A percentile compares a stretch with the other conserved stretches of the same genome.
Evolutionary conservation across 1,140 invertebrate genomes (phyloP).

Genomic region (Anastrepha ludens): DNA sequence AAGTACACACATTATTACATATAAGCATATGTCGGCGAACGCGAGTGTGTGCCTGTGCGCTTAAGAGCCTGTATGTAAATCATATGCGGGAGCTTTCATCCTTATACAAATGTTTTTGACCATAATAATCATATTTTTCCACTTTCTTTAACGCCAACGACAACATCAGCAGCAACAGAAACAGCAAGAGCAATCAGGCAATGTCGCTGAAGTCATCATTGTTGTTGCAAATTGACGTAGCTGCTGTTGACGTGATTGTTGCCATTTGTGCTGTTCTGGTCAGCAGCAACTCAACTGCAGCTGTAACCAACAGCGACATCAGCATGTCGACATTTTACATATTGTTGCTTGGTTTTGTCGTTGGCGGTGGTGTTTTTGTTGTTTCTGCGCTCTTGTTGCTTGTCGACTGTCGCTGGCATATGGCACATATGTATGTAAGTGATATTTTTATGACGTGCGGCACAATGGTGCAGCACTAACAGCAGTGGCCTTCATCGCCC

Average conservation of each 20-base stretch:
- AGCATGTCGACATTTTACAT: neutral
- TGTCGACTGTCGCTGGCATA: conserved; percentile 41
- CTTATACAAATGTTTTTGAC: neutral
- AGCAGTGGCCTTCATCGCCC: conserved; percentile 1
- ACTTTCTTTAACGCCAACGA: conserved; percentile 1
- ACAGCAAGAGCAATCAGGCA: conserved; percentile 1
- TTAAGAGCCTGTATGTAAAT: neutral
- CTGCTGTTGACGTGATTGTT: conserved; percentile 36
- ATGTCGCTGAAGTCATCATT: neutral
- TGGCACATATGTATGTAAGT: conserved; percentile 52
- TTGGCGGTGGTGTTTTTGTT: neutral
- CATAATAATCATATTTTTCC: conserved; percentile 1
- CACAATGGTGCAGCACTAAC: neutral
- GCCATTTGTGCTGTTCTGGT: conserved; percentile 12
- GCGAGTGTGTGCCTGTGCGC: neutral
- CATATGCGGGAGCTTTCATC: too few species aligned
- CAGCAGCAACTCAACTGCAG: conserved; percentile 32
- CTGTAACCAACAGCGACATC: conserved; percentile 35
- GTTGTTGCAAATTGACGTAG: conserved; percentile 24
- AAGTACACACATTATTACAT: too few species aligned
- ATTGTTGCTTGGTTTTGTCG: neutral
- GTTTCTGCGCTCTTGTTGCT: neutral
- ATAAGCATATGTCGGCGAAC: too few species aligned
- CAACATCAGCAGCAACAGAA: neutral
- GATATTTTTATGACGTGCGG: conserved; percentile 50